These are phyloP conservation scores for Psammodynastes pulverulentus DNA, from an alignment of 2,113 vertebrate species.

Conservation along the genomic window DNA sequence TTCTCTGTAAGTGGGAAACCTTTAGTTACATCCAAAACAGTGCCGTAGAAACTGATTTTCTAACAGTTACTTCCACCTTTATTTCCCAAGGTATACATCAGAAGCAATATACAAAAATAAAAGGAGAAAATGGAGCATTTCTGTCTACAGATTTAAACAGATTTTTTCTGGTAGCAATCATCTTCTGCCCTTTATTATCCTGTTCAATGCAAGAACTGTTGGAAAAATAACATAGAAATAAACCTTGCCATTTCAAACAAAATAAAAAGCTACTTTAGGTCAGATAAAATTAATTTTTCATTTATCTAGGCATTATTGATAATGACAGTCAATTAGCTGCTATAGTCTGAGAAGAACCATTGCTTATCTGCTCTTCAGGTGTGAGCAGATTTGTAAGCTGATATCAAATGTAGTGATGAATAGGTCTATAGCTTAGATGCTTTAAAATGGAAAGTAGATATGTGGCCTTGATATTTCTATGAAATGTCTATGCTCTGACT, in stretches of 20 bases:
- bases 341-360: background rate
- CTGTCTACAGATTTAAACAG: background rate
- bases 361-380: background rate
- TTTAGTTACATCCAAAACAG: background rate
- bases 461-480: too few species aligned
- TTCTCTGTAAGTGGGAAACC: background rate
- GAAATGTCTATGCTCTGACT: background rate
- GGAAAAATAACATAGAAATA: background rate
- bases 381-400: background rate
- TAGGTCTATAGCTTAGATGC: background rate
- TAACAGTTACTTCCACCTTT: background rate
- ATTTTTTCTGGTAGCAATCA: background rate
- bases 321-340: background rate
- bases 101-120: background rate
- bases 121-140: background rate
- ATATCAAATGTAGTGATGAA: background rate
- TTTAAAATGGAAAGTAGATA: background rate
- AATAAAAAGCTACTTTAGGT: background rate
- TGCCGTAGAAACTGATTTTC: background rate
- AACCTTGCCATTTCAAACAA: background rate
- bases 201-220: background rate
- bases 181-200: background rate
- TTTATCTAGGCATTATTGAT: background rate
- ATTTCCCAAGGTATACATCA: background rate
- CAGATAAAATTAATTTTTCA: background rate